Evolutionary conservation across 53 echinoderm and acorn worm species (phyloP), one percentile per base, ranked within the genome.

Genomic region (Paelopatides confundens): DNA sequence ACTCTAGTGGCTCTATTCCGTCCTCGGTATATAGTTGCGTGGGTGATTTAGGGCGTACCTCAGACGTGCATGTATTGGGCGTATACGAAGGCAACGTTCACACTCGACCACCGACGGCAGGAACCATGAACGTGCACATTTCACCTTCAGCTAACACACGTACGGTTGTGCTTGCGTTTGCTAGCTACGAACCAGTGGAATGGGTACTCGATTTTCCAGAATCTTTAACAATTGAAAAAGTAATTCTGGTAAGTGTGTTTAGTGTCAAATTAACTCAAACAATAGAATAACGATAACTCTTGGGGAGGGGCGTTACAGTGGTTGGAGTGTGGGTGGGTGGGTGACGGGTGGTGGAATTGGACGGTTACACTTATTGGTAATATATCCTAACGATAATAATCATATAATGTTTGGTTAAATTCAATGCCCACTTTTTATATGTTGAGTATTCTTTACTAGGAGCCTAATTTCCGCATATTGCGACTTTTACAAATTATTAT

Each of bases 11-110:
- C n/a, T 14, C 64, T 14, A 86, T 85, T 30, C 8, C 39, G 18
- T n/a, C 23, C 12, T 63, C 54, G 14, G 77, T 76, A 0, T 91
- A 94, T 68, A 94, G 87, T 28, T 96, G 91, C 58, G 71, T 76
- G 18, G 87, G 92, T 62, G 33, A 87, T 24, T 88, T 82, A 12
- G 86, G 90, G 38, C 64, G 66, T 2, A 62, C 28, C 26, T 65
- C 88, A 54, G 82, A 77, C 14, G 85, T 93, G 17, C 94, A 93
- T 31, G 87, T 93, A 31, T 49, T 96, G 18, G 86, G 87, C 34
- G 94, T 96, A 1, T 93, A 96, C 48, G 96, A 96, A 62, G 96
- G 94, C 2, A 91, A 89, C 66, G 50, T 81, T 31, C 90, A 96
- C 85, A 90, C 94, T 13, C 47, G 90, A 53, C 96, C 92, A 6